These are phyloP conservation scores for Hemicentrotus pulcherrimus DNA, from an alignment of 35 echinoderm and acorn worm species.

Conservation along the genomic window DNA sequence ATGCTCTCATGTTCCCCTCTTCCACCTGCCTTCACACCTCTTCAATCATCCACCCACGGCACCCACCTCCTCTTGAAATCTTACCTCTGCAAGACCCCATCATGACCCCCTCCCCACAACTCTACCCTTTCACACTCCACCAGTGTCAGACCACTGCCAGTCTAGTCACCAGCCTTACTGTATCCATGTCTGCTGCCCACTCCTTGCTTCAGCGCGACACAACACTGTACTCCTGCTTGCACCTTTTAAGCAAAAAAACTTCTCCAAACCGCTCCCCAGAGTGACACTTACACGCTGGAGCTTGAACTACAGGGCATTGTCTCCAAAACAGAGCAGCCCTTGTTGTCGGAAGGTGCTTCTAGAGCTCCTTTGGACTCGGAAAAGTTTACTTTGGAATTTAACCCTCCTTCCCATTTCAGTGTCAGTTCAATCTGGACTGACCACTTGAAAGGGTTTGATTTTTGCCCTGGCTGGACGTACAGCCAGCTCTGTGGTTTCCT, in stretches of 20 bases:
- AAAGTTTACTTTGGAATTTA: constrained; percentile 45
- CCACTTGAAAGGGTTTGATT: not conserved
- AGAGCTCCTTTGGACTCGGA: not conserved
- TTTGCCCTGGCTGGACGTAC: not conserved
- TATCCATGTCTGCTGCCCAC: not conserved
- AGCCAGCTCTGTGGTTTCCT: not conserved
- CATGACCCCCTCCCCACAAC: not conserved
- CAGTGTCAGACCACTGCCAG: not conserved
- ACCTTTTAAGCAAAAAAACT: not conserved
- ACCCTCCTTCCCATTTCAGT: constrained; percentile 16
- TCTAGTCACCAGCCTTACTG: not conserved
- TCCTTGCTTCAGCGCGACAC: not conserved
- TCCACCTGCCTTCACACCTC: not conserved
- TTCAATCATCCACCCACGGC: not conserved
- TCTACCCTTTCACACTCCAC: not conserved
- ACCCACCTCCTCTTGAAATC: not conserved
- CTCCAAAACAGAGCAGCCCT: not conserved
- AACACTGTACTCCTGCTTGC: not conserved
- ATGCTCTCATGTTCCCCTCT: not conserved
- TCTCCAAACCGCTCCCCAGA: not conserved
- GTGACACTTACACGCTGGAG: not conserved
- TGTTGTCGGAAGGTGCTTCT: not conserved
- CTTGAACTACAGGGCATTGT: not conserved
- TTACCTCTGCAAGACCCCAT: not conserved
- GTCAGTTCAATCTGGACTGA: not conserved